phyloP scores from a whole-genome alignment of 2,797 vertebrate species.

The Leucoraja ocellata region DNA sequence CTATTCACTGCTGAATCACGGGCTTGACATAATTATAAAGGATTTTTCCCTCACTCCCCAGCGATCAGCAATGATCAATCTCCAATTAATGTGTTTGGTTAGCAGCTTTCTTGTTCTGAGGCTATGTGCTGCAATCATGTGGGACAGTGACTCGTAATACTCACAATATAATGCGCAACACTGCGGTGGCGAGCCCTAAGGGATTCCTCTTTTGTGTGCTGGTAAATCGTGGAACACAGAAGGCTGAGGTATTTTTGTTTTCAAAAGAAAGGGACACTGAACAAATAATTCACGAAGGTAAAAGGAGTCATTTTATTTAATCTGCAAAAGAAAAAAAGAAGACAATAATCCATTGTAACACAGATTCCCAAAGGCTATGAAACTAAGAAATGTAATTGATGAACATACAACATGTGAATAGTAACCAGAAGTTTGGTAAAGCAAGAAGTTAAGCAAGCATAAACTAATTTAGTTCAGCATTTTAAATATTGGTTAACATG shows the following conservation, averaged over 20 bases:
- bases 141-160: background rate
- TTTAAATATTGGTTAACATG: background rate
- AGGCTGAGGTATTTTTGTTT: background rate
- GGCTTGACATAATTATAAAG: conserved; percentile 24
- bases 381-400: background rate
- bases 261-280: background rate
- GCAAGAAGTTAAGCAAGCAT: conserved; percentile 7
- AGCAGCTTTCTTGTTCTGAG: conserved; percentile 1
- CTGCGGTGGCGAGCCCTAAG: background rate
- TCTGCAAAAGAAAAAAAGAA: background rate
- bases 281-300: background rate
- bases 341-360: background rate
- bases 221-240: conserved; percentile 28
- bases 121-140: background rate
- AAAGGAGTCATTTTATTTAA: conserved; percentile 16
- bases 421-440: background rate
- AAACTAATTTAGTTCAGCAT: background rate
- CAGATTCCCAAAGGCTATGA: background rate
- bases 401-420: background rate
- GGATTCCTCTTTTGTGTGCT: conserved; percentile 21
- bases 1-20: background rate
- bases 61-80: conserved; percentile 26
- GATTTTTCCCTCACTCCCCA: background rate
- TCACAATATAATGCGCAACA: conserved; percentile 5
- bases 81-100: conserved; percentile 34